phyloP scores from a whole-genome alignment of 2,888 invertebrate genomes.

The Mimumesa dahlbomi region DNA sequence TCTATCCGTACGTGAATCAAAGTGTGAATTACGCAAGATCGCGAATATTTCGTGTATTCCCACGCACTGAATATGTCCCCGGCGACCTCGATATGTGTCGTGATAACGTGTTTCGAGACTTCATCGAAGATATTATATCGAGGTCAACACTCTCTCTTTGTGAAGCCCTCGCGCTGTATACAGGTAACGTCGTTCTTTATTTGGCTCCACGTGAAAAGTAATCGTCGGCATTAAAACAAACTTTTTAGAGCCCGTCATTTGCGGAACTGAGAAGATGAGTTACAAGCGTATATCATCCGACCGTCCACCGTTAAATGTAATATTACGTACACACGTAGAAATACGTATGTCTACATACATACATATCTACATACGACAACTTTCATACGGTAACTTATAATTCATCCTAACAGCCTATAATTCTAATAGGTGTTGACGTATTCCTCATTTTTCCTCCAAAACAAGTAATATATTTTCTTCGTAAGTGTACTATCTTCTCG shows the following conservation, averaged over 20 bases:
- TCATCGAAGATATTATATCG: conserved; percentile 59
- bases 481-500: no score
- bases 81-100: conserved; percentile 51
- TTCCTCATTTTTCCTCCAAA: neutral
- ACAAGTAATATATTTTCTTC: no score
- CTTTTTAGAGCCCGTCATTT: conserved; percentile 2
- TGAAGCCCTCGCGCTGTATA: conserved; percentile 20
- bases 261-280: conserved; percentile 14
- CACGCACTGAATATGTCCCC: conserved; percentile 26
- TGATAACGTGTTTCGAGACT: conserved; percentile 55
- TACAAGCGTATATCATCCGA: conserved; percentile 11
- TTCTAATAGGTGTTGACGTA: conserved; percentile 2
- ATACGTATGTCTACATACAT: no score
- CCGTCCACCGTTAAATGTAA: conserved; percentile 16
- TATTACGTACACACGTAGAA: conserved; percentile 9
- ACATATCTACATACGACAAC: no score
- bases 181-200: conserved; percentile 12
- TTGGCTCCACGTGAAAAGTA: conserved; percentile 24
- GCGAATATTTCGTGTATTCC: conserved; percentile 19
- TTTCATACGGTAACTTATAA: conserved; percentile 22
- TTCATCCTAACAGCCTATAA: conserved; percentile 9
- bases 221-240: conserved; percentile 9
- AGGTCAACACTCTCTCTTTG: conserved; percentile 68
- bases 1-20: no score
- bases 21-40: no score